These are phyloP conservation scores for Sussaba pulchella DNA, from an alignment of 2,888 invertebrate species.

Conservation along the genomic window DNA sequence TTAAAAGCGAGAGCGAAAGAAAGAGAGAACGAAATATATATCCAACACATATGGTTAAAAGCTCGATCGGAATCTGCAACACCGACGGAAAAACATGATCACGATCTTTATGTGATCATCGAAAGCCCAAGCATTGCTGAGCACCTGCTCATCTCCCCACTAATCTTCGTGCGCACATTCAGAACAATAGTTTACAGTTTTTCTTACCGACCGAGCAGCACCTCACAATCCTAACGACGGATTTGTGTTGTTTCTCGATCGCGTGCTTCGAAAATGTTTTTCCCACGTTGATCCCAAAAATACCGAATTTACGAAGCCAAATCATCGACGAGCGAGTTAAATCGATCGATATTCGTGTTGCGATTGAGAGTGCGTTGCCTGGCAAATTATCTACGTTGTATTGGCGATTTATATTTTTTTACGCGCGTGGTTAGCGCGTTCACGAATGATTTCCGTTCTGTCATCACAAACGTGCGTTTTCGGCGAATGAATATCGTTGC, in stretches of 20 bases:
- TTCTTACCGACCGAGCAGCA: neutral
- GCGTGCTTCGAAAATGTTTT: constrained; percentile 58
- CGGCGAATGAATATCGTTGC: constrained; percentile 11
- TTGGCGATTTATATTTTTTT: neutral
- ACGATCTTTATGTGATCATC: too few relatives aligned
- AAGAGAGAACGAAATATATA: too few relatives aligned
- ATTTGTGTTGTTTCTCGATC: constrained; percentile 37
- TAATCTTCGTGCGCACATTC: too few relatives aligned
- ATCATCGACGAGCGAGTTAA: neutral
- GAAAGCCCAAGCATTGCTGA: too few relatives aligned
- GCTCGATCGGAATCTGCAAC: too few relatives aligned
- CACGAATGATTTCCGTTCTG: constrained; percentile 46
- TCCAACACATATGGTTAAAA: too few relatives aligned
- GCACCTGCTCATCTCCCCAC: too few relatives aligned
- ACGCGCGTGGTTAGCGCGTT: constrained; percentile 32
- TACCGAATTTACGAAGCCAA: neutral
- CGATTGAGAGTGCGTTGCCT: neutral
- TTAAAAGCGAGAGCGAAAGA: too few relatives aligned
- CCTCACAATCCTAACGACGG: constrained; percentile 24
- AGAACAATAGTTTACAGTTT: too few relatives aligned
- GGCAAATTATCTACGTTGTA: neutral
- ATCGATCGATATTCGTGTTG: neutral
- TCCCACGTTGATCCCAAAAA: constrained; percentile 4
- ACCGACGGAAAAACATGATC: too few relatives aligned
- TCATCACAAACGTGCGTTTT: constrained; percentile 46